Evolutionary conservation across 1,140 invertebrate species (phyloP), one percentile per base, ranked within the genome.

Genomic region (Drosophila persimilis): DNA sequence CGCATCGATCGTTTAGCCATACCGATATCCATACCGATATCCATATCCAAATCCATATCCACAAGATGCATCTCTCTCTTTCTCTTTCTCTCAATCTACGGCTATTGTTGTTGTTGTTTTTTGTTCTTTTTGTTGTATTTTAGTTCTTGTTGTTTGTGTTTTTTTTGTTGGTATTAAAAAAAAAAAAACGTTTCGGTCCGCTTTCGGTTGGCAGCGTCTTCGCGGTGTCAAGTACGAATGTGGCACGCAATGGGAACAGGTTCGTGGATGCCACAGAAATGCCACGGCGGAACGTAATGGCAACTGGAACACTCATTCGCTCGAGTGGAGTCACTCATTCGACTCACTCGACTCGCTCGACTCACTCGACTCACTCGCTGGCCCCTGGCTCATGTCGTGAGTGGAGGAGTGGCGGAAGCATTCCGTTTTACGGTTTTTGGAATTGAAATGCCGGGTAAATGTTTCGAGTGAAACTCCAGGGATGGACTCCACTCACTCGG

Each of bases 191-290:
- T 61, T 64, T 72, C 61, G 51, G 62, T 72, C 71, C 70, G 70
- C 61, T 73, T 45, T 58, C 67, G 55, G 65, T 58, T 74, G 71
- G 73, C 70, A 76, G 60, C 73, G 73, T 60, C 35, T 60, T 76
- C 73, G 63, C 73, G 73, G 63, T 76, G 73, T 75, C 72, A 75
- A 74, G 72, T 74, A 75, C 51, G 72, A 75, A 75, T 51, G 50
- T 51, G 50, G 62, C 41, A 47, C 69, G 69, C 70, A 73, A 47
- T 76, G 77, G 80, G 71, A 83, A 83, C 80, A 83, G 80, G 80
- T 83, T 79, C 75, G 62, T 57, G 41, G 74, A 58, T 62, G 64
- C 60, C 43, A 43, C 6, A 22, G 31, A 15, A 62, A 46, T 55
- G 39, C 20, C 17, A 26, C 29, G 7, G 47, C 5, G 72, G 61